Evolutionary conservation across 37 sponge, comb jelly and placozoan genomes (phyloP).

Genomic region (Halisarca cf. caerulea): DNA sequence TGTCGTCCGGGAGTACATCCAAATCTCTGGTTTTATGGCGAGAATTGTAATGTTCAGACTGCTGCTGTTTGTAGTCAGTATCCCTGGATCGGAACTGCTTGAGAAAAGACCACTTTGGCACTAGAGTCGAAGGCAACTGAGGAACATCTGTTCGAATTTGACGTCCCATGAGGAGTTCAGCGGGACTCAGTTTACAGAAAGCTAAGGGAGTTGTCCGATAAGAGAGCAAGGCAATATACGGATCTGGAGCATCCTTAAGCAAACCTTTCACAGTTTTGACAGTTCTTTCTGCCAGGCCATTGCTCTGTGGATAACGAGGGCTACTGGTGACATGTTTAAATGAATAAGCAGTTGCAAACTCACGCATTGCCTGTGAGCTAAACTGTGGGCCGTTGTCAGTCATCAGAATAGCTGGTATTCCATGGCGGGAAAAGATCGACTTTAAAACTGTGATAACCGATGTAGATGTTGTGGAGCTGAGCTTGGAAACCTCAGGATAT

Average conservation of each 20-base stretch:
- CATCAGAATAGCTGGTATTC: constrained; percentile 43
- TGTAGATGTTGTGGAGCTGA: constrained; percentile 42
- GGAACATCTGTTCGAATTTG: constrained; percentile 36
- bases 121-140: constrained; percentile 22
- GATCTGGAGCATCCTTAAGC: constrained; percentile 15
- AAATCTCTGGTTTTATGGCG: constrained; percentile 26
- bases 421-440: constrained; percentile 43
- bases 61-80: constrained; percentile 6
- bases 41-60: constrained; percentile 30
- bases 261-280: constrained; percentile 50
- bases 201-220: constrained; percentile 58
- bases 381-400: constrained; percentile 67
- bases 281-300: constrained; percentile 50
- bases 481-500: constrained; percentile 31
- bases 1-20: constrained; percentile 19
- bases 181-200: constrained; percentile 51
- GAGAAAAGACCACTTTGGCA: constrained; percentile 56
- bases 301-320: constrained; percentile 56
- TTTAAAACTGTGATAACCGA: constrained; percentile 31
- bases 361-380: constrained; percentile 34
- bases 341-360: constrained; percentile 30
- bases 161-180: constrained; percentile 58
- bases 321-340: constrained; percentile 55
- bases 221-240: constrained; percentile 14
- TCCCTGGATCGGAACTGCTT: constrained; percentile 10